Conservation (phyloP, 1,140 invertebrate genomes). For the Triops cancriformis region DNA sequence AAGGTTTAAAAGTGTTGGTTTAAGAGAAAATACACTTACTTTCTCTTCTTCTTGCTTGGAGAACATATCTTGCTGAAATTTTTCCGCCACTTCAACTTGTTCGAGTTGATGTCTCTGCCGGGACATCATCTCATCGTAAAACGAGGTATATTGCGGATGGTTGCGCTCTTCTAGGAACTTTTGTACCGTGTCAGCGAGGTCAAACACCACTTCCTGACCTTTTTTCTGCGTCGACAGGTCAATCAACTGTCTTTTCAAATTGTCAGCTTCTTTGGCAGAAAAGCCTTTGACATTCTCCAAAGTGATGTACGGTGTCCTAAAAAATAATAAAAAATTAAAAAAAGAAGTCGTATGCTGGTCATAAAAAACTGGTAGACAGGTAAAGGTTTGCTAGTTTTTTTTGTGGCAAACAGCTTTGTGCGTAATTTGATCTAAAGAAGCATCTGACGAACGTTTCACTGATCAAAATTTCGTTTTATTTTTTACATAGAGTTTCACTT, state of each 20-base stretch:
- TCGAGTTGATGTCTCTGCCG: conserved; percentile 53
- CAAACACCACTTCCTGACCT: conserved; percentile 69
- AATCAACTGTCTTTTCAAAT: conserved; percentile 49
- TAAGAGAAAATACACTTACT: conserved; percentile 21
- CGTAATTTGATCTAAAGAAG: too few species aligned
- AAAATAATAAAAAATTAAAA: conserved; percentile 28
- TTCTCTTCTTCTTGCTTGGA: conserved; percentile 30
- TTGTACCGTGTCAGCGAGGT: conserved; percentile 57
- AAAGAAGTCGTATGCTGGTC: too few species aligned
- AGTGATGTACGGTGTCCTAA: conserved; percentile 51
- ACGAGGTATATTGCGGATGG: conserved; percentile 60
- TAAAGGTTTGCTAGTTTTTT: too few species aligned
- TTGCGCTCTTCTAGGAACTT: conserved; percentile 62
- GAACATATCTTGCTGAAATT: conserved; percentile 26
- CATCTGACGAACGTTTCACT: too few species aligned
- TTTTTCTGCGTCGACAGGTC: conserved; percentile 46
- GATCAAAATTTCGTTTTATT: too few species aligned
- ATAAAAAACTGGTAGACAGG: too few species aligned
- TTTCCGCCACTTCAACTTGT: conserved; percentile 30
- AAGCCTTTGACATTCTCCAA: conserved; percentile 60
- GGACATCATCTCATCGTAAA: conserved; percentile 73
- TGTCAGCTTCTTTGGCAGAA: conserved; percentile 49
- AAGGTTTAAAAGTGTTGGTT: too few species aligned
- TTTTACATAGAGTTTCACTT: too few species aligned
- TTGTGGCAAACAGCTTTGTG: too few species aligned